Conservation (phyloP, 2,888 invertebrate species). For the Girardia tigrina region DNA sequence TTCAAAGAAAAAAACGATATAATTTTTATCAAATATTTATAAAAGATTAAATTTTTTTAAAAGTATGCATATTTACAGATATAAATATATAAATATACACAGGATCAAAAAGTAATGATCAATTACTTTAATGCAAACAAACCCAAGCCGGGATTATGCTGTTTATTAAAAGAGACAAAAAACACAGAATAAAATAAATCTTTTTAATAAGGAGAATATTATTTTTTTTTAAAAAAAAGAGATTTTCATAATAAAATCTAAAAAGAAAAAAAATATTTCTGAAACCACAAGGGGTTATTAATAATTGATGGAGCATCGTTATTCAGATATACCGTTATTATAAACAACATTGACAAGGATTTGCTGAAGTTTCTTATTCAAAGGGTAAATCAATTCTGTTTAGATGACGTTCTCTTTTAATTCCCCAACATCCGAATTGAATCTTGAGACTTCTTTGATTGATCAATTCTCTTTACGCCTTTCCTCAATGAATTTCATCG, state of each 20-base stretch:
- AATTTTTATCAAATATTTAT: too few species aligned
- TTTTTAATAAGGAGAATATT: not conserved
- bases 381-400: conserved; percentile 8
- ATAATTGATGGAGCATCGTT: not conserved
- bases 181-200: not conserved
- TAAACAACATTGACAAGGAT: conserved; percentile 18
- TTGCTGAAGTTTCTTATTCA: not conserved
- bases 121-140: not conserved
- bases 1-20: too few species aligned
- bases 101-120: not conserved
- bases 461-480: conserved; percentile 17
- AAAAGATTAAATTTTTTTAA: too few species aligned
- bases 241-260: not conserved
- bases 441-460: conserved; percentile 3
- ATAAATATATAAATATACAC: too few species aligned
- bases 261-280: not conserved
- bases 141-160: not conserved
- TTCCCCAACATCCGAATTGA: not conserved
- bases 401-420: conserved; percentile 8
- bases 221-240: not conserved
- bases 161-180: not conserved
- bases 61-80: too few species aligned
- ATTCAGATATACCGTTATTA: not conserved
- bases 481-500: conserved; percentile 10
- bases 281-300: not conserved